Conservation (phyloP, 2,113 vertebrate genomes). For the Centropus bengalensis region DNA sequence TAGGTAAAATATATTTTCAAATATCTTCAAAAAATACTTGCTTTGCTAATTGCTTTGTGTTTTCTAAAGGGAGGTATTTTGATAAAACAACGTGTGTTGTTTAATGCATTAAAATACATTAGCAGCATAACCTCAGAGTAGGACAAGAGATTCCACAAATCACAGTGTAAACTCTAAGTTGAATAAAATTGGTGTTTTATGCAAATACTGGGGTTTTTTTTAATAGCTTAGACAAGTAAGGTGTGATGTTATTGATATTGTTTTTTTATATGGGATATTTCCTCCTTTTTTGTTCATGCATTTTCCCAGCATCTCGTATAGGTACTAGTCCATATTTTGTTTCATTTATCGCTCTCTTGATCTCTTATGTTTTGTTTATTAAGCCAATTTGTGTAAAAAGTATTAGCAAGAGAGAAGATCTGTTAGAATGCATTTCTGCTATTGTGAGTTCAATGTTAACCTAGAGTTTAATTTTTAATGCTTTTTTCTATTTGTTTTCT, state of each 20-base stretch:
- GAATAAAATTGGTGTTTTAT: background rate
- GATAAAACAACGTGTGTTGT: background rate
- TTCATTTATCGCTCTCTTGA: background rate
- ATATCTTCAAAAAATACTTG: background rate
- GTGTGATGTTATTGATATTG: background rate
- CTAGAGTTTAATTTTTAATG: background rate
- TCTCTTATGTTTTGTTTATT: background rate
- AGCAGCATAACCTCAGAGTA: background rate
- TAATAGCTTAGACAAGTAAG: background rate
- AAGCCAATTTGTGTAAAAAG: background rate
- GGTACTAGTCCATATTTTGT: background rate
- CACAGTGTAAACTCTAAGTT: background rate
- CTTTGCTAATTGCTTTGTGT: background rate
- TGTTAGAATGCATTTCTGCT: background rate
- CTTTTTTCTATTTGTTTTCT: background rate
- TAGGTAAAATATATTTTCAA: constrained; percentile 65
- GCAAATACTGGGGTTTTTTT: accelerated
- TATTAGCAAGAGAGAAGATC: background rate
- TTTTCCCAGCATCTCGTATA: background rate
- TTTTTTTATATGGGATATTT: background rate
- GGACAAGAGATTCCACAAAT: background rate
- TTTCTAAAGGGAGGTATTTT: background rate
- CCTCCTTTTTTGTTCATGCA: background rate
- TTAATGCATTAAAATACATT: background rate
- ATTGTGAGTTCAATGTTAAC: background rate